Evolutionary conservation across 2,797 vertebrate genomes (phyloP), one percentile per base, ranked within the genome.

Genomic region (Sebastes wilsoni): DNA sequence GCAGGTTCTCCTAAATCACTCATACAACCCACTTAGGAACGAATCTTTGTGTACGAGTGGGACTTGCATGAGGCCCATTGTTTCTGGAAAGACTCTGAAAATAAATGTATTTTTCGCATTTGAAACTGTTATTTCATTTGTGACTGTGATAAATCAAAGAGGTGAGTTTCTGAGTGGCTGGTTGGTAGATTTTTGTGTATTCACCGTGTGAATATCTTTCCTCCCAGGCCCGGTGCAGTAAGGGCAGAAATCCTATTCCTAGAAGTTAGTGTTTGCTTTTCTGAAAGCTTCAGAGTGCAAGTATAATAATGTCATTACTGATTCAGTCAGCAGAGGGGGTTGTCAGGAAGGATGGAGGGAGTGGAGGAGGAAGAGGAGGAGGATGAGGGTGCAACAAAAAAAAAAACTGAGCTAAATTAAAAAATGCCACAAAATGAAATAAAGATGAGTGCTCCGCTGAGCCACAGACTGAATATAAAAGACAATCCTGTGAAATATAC

Each of bases 371-470:
- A 77, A 56, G 68, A 42, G 20, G 55, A 32, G 23, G 67, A 22
- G 4, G 14, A 46, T 18, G 59, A 76, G 58, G 75, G 32, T 65
- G 79, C 62, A 71, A 69, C 75, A 60, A 78, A 85, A 59, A 42
- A 42, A 46, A 42, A 46, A 42, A 28, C 28, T 88, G 72, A 59
- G 86, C 81, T 89, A 85, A 95, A 95, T 96, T 95, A 94, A 94
- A 94, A 95, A 95, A 93, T 82, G 91, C 88, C 92, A 93, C 87
- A 91, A 91, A 94, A 95, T 96, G 93, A 95, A 96, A 96, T 95
- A 96, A 95, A 96, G 93, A 96, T 96, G 95, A 95, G 94, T 89
- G 89, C 88, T 87, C 88, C 87, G 74, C 89, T 82, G 92, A 94
- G 91, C 89, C 86, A 75, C 91, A 82, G 84, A 84, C 90, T 87